Percentiles rank a stretch among this genome's conserved stretches.
These are phyloP conservation scores for Calameuta pallipes DNA, from an alignment of 2,888 invertebrate species.

Conservation along the genomic window DNA sequence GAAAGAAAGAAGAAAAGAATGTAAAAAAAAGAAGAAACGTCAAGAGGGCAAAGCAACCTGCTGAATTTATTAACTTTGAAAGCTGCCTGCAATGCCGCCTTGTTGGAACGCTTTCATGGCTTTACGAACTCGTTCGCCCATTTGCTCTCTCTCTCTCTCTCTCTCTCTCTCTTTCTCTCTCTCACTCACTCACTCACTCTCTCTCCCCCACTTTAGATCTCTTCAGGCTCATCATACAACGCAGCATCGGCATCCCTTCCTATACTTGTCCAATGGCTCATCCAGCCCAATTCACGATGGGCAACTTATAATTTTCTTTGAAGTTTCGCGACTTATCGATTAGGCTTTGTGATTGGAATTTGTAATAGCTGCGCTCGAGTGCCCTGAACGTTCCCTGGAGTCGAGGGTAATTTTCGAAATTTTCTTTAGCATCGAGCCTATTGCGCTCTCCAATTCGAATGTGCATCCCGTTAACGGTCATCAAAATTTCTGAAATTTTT, in stretches of 20 bases:
- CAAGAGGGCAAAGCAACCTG: conserved; percentile 31
- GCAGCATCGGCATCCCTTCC: conserved; percentile 8
- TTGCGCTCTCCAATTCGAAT: neutral
- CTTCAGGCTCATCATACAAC: conserved; percentile 19
- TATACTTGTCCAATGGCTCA: neutral
- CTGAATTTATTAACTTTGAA: conserved; percentile 62
- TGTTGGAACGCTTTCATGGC: conserved; percentile 47
- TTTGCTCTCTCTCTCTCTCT: conserved; percentile 11
- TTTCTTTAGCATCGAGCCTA: neutral
- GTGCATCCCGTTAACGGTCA: conserved; percentile 1
- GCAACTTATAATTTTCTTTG: conserved; percentile 58
- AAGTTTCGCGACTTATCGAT: conserved; percentile 52
- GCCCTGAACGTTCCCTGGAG: neutral
- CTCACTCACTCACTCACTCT: neutral
- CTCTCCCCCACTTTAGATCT: conserved; percentile 17
- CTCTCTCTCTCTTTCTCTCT: no score
- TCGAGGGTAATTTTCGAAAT: neutral
- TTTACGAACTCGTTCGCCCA: conserved; percentile 32
- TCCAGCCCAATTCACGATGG: conserved; percentile 31
- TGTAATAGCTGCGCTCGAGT: conserved; percentile 40
- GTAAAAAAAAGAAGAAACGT: conserved; percentile 20
- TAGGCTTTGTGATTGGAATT: conserved; percentile 51
- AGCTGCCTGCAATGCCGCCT: conserved; percentile 51
- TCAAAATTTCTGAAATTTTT: neutral
- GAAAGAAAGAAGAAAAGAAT: conserved; percentile 24